These are phyloP conservation scores for Urocynchramus pylzowi DNA, from an alignment of 2,113 vertebrate species.

Conservation along the genomic window DNA sequence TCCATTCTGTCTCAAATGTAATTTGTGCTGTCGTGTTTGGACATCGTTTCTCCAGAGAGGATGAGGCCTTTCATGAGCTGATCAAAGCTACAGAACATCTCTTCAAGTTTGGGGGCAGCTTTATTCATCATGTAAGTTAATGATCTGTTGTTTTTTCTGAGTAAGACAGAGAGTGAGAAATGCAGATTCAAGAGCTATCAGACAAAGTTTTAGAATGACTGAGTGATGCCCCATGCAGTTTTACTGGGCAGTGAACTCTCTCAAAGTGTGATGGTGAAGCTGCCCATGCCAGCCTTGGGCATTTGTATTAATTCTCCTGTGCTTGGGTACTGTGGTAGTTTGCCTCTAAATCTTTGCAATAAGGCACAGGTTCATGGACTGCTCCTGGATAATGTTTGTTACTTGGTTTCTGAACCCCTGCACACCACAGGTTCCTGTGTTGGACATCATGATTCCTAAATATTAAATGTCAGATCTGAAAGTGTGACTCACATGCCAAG, in stretches of 20 bases:
- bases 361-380: background rate
- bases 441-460: background rate
- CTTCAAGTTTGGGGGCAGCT: constrained; percentile 11
- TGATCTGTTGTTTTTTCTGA: background rate
- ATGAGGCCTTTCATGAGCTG: constrained; percentile 59
- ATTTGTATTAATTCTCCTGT: background rate
- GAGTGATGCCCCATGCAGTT: background rate
- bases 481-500: background rate
- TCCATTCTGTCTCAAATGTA: constrained; percentile 52
- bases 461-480: background rate
- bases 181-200: background rate
- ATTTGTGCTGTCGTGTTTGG: constrained; percentile 58
- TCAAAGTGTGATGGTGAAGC: background rate
- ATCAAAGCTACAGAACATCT: background rate
- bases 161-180: background rate
- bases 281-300: background rate
- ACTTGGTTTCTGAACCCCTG: background rate
- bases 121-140: constrained; percentile 36
- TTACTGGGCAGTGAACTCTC: background rate
- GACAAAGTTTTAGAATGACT: background rate
- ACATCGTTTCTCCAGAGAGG: constrained; percentile 43
- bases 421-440: background rate
- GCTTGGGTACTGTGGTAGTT: background rate
- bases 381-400: background rate
- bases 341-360: background rate